Percentiles rank a stretch among this genome's conserved stretches.
Evolutionary conservation across 2,797 vertebrate species (phyloP).

Genomic region (Cyprinodon diabolis): DNA sequence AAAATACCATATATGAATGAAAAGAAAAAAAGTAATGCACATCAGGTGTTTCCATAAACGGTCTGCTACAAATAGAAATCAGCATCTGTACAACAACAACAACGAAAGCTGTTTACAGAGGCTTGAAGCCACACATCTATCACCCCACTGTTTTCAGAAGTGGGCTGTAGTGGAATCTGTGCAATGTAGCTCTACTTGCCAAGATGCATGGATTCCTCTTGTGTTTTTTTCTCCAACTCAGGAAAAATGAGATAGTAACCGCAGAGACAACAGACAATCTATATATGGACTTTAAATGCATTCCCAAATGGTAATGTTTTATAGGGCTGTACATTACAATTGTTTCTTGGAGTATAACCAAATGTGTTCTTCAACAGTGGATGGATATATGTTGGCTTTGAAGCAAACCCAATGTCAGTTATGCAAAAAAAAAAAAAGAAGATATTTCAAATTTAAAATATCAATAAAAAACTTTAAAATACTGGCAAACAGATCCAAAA

Average conservation of each 20-base stretch:
- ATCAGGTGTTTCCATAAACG: constrained; percentile 7
- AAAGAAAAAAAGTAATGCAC: neutral
- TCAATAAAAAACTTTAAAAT: neutral
- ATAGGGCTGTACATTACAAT: neutral
- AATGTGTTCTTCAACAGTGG: too few relatives aligned
- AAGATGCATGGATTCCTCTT: constrained; percentile 49
- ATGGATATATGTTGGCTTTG: neutral
- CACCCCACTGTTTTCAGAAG: constrained; percentile 56
- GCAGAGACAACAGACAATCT: neutral
- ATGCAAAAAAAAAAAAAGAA: neutral
- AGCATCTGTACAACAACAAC: constrained; percentile 27
- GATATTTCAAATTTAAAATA: neutral
- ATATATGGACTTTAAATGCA: neutral
- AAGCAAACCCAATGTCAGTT: neutral
- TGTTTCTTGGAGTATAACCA: neutral
- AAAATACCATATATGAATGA: neutral
- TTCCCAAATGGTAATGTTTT: neutral
- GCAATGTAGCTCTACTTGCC: constrained; percentile 53
- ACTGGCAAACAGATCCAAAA: neutral
- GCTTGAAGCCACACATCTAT: constrained; percentile 33
- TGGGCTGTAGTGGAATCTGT: constrained; percentile 66
- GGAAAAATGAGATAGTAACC: neutral
- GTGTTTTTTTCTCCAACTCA: constrained; percentile 26
- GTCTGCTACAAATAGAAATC: constrained; percentile 26
- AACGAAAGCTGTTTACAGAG: constrained; percentile 20